Conservation (phyloP, 1,140 invertebrate species). For the Megathymus violae region DNA sequence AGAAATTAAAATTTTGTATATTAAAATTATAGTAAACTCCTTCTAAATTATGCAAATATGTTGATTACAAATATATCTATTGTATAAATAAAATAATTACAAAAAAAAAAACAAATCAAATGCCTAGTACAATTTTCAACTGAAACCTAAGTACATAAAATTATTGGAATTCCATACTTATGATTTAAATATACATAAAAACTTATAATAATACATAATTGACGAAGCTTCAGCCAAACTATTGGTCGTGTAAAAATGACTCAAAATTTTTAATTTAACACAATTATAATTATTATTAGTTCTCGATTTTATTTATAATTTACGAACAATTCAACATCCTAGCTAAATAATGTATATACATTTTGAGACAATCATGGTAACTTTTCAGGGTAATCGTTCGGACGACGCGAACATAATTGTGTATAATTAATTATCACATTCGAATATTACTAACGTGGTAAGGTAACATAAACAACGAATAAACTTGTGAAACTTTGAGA, state of each 20-base stretch:
- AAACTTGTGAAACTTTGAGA: too few species aligned
- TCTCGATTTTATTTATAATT: conserved; percentile 15
- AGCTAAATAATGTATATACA: too few species aligned
- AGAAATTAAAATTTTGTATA: conserved; percentile 56
- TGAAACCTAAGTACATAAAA: conserved; percentile 54
- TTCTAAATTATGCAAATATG: conserved; percentile 52
- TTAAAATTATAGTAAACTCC: conserved; percentile 52
- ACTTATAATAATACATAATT: conserved; percentile 37
- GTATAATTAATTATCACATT: too few species aligned
- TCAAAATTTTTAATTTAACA: conserved; percentile 33
- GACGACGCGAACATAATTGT: too few species aligned
- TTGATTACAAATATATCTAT: neutral
- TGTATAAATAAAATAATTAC: conserved; percentile 11
- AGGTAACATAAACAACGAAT: too few species aligned
- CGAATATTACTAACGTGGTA: too few species aligned
- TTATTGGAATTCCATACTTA: conserved; percentile 18
- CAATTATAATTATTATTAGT: conserved; percentile 26
- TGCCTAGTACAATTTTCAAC: conserved; percentile 55
- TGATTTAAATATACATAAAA: conserved; percentile 34
- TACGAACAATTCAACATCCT: too few species aligned
- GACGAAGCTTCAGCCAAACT: conserved; percentile 40
- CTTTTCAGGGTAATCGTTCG: too few species aligned
- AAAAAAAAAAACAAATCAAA: conserved; percentile 59
- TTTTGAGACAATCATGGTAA: too few species aligned
- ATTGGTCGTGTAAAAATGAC: conserved; percentile 24